phyloP scores from a whole-genome alignment of 2,113 vertebrate species.

The Myotis brandtii region DNA sequence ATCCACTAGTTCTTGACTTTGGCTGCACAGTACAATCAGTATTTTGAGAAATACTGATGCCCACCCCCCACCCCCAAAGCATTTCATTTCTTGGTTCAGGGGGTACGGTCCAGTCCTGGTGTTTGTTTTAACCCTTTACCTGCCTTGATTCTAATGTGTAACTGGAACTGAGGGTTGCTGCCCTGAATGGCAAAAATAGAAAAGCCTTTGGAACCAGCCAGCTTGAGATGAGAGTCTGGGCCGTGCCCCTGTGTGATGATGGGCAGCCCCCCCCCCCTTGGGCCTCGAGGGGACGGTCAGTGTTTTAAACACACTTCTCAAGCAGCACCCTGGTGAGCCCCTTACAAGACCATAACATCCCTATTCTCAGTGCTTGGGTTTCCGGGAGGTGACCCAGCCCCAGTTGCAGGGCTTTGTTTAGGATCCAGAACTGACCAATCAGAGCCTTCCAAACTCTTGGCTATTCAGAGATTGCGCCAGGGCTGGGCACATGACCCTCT shows the following conservation, averaged over 20 bases:
- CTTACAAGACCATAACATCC: neutral
- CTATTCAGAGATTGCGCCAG: neutral
- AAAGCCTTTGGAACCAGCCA: neutral
- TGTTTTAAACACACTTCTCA: neutral
- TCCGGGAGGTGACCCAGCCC: neutral
- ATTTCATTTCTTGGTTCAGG: neutral
- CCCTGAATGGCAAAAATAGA: too few species aligned
- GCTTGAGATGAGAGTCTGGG: neutral
- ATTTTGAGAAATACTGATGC: neutral
- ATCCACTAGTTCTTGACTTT: neutral
- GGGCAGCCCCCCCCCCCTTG: neutral
- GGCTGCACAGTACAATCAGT: neutral
- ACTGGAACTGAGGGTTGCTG: neutral
- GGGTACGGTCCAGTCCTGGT: neutral
- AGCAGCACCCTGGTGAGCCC: neutral
- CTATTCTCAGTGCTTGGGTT: neutral
- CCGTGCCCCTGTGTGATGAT: rapidly evolving
- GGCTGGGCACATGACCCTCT: neutral
- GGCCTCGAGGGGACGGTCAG: neutral
- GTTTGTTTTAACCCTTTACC: neutral
- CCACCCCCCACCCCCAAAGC: rapidly evolving
- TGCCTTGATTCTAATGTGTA: neutral
- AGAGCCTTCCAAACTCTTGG: neutral
- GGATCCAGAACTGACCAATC: neutral
- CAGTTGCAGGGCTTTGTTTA: neutral